Evolutionary conservation across 1,140 invertebrate genomes (phyloP), one percentile per base, ranked within the genome.

Genomic region (Drosophila mojavensis): DNA sequence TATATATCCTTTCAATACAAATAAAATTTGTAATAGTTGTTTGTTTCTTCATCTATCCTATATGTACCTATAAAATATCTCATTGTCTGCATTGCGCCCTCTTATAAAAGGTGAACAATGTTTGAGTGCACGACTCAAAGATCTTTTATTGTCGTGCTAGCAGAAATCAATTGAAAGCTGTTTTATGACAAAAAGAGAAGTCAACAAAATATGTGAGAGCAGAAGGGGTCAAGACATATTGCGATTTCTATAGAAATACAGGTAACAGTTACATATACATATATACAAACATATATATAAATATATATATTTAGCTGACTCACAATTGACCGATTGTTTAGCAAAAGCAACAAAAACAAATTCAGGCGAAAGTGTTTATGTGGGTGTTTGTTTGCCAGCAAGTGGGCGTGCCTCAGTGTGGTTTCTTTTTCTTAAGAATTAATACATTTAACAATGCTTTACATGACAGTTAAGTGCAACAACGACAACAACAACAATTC

Each of bases 351-450:
- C 3, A 5, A 30, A 30, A 30, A 30, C 28, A 30, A 30, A 30
- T 30, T 30, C 3, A 36, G 67, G 45, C 51, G 71, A 74, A 69
- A 74, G 71, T 74, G 58, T 60, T 65, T 64, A 41, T 53, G 41
- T 65, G 53, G 51, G 62, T 43, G 50, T 39, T 56, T 53, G 5
- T n/a, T 53, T 30, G 26, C 36, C n/a, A 15, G 43, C 4, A 10
- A 3, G 43, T 36, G 48, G 73, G 81, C 59, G 77, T 81, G 68
- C 47, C 59, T 30, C 53, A 9, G 50, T 24, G 54, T 39, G 26
- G 26, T 64, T 64, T 45, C n/a, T 81, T 78, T 75, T 78, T 75
- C 82, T 86, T 86, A 75, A 72, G 70, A 81, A 85, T 62, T 56
- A 63, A 75, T 60, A 56, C 45, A 65, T 76, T 65, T 54, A 66